Base-by-base conservation (phyloP, 1,140 invertebrate species). In the Pseudomyrmex dendroicus region DNA sequence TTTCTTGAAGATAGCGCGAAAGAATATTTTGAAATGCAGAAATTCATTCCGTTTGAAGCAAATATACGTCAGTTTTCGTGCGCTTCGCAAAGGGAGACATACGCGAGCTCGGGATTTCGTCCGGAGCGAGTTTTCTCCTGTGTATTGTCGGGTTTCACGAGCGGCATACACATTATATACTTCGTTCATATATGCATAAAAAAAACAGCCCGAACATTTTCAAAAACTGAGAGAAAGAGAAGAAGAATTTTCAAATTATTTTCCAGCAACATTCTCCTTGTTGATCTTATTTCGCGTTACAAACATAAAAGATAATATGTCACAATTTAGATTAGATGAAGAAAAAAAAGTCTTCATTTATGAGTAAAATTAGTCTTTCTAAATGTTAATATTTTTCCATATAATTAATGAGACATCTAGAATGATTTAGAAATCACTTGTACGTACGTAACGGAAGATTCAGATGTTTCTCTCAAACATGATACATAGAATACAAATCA, bases 31-130 rank as follows among this genome's bases (percentile, higher is more conserved):
- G 15, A 17, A 9, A 61, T 50, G 22, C 5, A 70, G 15, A 59
- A 35, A 80, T 80, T 70, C 46, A 62, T 64, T 52, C 50, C 15
- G 46, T 35, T 76, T 66, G 48, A 76, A 56, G 44, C 73, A 46
- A 76, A 64, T 54, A 70, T 70, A 68, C 35, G 66, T 57, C 76
- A 70, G n/a, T 17, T 48, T 63, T 74, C 25, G 17, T 10, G 15
- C 20, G 56, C 67, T 54, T 70, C 66, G n/a, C 56, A 80, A 59
- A 17, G 50, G 17, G 22, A 46, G 48, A 67, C 54, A 80, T 50
- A 70, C 44, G 54, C 44, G 22, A 80, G 54, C 66, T 61, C 67
- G 44, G 54, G 54, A 70, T 80, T 80, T 70, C 70, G 35, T 50
- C 22, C 25, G 52, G 35, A 57, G 76, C 44, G 44, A 72, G 44